Conservation (phyloP, 64 coral and sea anemone genomes). For the Hydrozoanthus tunicans region DNA sequence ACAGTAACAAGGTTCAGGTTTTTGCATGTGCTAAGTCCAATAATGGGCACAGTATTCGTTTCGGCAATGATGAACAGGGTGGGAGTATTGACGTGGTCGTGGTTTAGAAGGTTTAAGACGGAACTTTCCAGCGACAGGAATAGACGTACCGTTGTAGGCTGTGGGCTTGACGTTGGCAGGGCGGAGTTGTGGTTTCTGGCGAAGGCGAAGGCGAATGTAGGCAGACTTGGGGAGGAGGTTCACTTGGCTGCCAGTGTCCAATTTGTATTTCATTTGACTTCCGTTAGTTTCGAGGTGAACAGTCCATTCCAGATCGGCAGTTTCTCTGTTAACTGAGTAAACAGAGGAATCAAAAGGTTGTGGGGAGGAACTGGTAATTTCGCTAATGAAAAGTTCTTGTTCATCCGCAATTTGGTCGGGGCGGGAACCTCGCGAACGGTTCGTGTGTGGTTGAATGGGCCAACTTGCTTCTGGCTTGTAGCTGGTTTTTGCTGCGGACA, state of each 20-base stretch:
- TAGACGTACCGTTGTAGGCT: slow-evolving; percentile 23
- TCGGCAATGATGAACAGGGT: slow-evolving; percentile 15
- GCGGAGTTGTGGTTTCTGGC: background rate
- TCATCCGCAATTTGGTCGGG: background rate
- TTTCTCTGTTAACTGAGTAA: background rate
- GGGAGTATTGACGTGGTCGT: slow-evolving; percentile 21
- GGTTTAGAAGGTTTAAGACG: background rate
- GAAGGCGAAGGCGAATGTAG: background rate
- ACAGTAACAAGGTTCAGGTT: slow-evolving; percentile 25
- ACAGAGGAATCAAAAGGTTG: background rate
- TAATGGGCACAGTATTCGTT: background rate
- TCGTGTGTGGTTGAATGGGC: background rate
- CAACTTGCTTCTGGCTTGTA: background rate
- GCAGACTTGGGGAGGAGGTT: slow-evolving; percentile 8
- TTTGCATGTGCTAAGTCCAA: slow-evolving; percentile 31
- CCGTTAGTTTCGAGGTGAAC: no score
- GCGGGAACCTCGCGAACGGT: background rate
- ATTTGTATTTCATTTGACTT: background rate
- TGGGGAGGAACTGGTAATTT: background rate
- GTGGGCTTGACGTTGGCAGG: background rate
- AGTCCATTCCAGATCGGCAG: background rate
- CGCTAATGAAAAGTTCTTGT: background rate
- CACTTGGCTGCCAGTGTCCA: slow-evolving; percentile 7
- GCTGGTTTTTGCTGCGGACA: background rate
- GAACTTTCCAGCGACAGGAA: slow-evolving; percentile 16